phyloP scores from a whole-genome alignment of 2,113 vertebrate species.

The Aegotheles bennettii region DNA sequence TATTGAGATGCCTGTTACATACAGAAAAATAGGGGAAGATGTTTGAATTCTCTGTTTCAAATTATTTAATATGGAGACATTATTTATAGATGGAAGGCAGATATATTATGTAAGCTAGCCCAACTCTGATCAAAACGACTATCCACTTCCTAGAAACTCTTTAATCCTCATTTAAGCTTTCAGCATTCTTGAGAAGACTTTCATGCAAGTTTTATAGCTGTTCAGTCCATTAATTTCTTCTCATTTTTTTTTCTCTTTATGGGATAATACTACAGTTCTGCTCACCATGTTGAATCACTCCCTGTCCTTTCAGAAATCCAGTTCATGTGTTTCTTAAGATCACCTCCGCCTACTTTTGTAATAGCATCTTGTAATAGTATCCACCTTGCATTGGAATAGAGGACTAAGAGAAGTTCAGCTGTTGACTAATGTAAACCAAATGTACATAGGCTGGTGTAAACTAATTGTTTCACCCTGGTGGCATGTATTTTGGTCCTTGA shows the following conservation, averaged over 20 bases:
- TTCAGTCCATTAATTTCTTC: not conserved
- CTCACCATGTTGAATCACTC: not conserved
- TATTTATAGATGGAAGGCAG: not conserved
- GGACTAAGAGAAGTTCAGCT: not conserved
- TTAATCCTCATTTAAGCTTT: not conserved
- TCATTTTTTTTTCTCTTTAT: not conserved
- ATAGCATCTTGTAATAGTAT: not conserved
- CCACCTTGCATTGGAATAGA: not conserved
- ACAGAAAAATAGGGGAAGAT: not conserved
- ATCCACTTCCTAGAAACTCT: not conserved
- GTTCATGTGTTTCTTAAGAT: not conserved
- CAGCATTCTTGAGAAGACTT: constrained; percentile 15
- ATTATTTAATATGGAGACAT: not conserved
- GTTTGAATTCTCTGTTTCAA: not conserved
- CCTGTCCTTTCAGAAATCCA: not conserved
- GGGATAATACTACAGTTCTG: not conserved
- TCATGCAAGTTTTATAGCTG: not conserved
- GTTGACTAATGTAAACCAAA: not conserved
- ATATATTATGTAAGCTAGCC: not conserved
- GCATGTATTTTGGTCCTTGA: not conserved
- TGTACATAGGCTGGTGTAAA: rapidly evolving
- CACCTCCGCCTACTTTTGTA: not conserved
- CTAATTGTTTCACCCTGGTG: not conserved
- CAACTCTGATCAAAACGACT: not conserved
- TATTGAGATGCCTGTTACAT: not conserved